phyloP scores from a whole-genome alignment of 2,888 invertebrate species.

The Oxystoma pomonae region DNA sequence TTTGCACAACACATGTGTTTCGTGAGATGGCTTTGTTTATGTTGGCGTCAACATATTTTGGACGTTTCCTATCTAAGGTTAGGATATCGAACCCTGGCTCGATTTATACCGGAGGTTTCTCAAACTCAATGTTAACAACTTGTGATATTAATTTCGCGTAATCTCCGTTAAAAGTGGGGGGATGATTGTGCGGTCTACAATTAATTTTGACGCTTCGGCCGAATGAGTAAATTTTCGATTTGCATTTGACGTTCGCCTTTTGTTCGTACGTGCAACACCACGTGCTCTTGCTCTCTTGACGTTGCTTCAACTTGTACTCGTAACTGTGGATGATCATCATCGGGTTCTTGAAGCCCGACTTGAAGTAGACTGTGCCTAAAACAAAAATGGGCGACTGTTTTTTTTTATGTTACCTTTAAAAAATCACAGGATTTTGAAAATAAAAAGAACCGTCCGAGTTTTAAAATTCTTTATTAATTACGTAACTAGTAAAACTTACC shows the following conservation, averaged over 20 bases:
- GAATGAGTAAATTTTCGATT: constrained; percentile 13
- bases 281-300: not conserved
- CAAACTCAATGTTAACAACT: constrained; percentile 1
- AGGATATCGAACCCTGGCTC: no score
- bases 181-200: constrained; percentile 15
- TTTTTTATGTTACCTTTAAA: no score
- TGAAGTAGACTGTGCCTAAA: constrained; percentile 22
- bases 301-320: constrained; percentile 10
- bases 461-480: no score
- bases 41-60: no score
- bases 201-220: constrained; percentile 10
- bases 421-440: no score
- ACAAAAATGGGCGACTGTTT: no score
- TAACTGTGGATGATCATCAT: constrained; percentile 22
- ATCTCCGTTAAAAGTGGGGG: constrained; percentile 18
- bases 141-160: not conserved
- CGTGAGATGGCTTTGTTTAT: no score
- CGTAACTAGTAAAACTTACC: no score
- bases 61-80: no score
- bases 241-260: constrained; percentile 20
- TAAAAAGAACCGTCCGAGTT: no score
- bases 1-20: no score
- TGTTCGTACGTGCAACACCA: constrained; percentile 6
- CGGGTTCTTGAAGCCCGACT: constrained; percentile 20
- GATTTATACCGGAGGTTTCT: no score